Base-by-base conservation (phyloP, 1,140 invertebrate species). In the Sycophaga agraensis region DNA sequence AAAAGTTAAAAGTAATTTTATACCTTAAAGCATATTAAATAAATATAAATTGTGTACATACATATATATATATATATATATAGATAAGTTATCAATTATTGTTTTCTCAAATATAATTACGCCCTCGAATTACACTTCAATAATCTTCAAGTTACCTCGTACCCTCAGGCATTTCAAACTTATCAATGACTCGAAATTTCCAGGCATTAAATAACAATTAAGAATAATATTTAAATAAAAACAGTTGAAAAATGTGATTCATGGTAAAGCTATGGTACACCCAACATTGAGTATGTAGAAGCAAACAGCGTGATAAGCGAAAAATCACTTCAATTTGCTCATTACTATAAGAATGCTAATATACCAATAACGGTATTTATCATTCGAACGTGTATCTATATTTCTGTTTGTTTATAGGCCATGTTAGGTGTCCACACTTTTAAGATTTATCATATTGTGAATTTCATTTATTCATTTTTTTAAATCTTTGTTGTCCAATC, bases 341-440 rank as follows among this genome's bases (percentile, higher is more conserved):
- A 45, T 51, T 59, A 53, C 48, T 57, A 11, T 49, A 26, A 42
- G 31, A 60, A 53, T 19, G 28, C 28, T 59, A 48, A 21, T 57
- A 42, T 57, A 65, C 48, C 19, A 14, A 59, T 48, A 48, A 37
- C 42, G 49, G 49, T 64, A n/a, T 48, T 59, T 16, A 19, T 43
- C 28, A 22, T 59, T 59, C 55, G 56, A 64, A 55, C 55, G 26
- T 54, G 34, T 57, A 5, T 28, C 4, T 48, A 19, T 40, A n/a
- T 31, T 6, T 42, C 7, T 22, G 19, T 37, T 14, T 16, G 11
- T 26, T 34, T 19, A 16, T 59, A 40, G 45, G 45, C 56, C 42
- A 58, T 58, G n/a, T n/a, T n/a, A n/a, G n/a, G n/a, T n/a, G n/a
- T n/a, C n/a, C n/a, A n/a, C n/a, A n/a, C n/a, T n/a, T n/a, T n/a